Evolutionary conservation across 2,113 vertebrate genomes (phyloP).

Genomic region (Promerops cafer): DNA sequence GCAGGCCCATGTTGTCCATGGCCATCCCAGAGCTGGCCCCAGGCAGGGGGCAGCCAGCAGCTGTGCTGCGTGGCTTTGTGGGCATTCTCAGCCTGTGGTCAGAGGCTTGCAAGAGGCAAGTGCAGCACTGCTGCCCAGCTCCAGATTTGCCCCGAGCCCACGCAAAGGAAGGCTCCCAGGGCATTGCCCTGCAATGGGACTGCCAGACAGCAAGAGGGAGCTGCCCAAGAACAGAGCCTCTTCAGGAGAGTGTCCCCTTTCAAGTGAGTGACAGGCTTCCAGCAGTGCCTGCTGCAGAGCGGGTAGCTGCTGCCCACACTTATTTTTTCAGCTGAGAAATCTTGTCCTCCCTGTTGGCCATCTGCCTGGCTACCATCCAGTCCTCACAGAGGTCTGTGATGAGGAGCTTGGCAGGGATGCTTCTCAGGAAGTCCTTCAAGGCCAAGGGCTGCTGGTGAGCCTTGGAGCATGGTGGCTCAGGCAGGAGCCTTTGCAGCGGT

Average conservation of each 20-base stretch:
- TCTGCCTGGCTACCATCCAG: not conserved
- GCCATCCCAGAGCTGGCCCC: no score
- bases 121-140: not conserved
- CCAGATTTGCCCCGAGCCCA: not conserved
- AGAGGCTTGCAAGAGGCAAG: not conserved
- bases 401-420: not conserved
- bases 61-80: not conserved
- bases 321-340: not conserved
- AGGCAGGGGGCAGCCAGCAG: not conserved
- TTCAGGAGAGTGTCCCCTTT: not conserved
- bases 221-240: not conserved
- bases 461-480: not conserved
- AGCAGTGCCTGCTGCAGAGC: not conserved
- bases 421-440: not conserved
- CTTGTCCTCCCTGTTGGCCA: not conserved
- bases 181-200: not conserved
- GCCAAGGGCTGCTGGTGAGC: not conserved
- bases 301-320: not conserved
- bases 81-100: fast-evolving
- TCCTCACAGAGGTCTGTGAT: not conserved
- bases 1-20: not conserved
- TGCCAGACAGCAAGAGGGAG: not conserved
- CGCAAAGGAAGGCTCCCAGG: not conserved
- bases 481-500: not conserved
- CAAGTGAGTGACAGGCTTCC: not conserved